Evolutionary conservation across 2,113 vertebrate genomes (phyloP).

Genomic region (Athene noctua): DNA sequence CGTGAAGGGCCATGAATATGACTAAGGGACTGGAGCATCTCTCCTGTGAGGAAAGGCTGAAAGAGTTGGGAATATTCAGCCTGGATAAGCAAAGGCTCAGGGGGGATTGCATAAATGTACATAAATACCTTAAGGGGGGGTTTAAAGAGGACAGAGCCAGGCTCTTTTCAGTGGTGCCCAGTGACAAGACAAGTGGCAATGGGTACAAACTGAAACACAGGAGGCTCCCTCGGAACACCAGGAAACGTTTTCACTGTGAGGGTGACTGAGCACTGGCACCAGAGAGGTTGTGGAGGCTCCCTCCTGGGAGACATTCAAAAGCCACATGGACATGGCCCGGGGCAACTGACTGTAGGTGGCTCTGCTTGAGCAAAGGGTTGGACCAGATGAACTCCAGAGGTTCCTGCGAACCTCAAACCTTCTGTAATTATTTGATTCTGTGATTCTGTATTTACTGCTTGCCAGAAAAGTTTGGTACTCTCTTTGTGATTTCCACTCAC

Average conservation of each 20-base stretch:
- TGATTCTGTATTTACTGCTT: background rate
- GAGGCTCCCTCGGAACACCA: background rate
- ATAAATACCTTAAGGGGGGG: too few species aligned
- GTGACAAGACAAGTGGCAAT: background rate
- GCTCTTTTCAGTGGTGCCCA: too few species aligned
- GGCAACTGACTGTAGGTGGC: background rate
- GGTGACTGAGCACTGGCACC: background rate
- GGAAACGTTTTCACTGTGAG: background rate
- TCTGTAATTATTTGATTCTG: background rate
- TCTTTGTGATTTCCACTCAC: background rate
- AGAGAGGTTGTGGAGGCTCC: background rate
- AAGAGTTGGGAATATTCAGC: too few species aligned
- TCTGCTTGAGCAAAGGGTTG: background rate
- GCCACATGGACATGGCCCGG: background rate
- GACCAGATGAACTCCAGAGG: background rate
- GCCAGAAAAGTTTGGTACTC: background rate
- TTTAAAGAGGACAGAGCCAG: too few species aligned
- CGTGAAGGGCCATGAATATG: too few species aligned
- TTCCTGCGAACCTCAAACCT: background rate
- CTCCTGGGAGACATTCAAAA: background rate
- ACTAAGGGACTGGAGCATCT: too few species aligned
- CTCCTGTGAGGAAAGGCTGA: too few species aligned
- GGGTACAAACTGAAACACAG: fast-evolving
- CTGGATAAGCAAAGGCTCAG: too few species aligned
- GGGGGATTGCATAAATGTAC: too few species aligned